Evolutionary conservation across 1,140 invertebrate genomes (phyloP), one percentile per base, ranked within the genome.

Genomic region (Hypothenemus hampei): DNA sequence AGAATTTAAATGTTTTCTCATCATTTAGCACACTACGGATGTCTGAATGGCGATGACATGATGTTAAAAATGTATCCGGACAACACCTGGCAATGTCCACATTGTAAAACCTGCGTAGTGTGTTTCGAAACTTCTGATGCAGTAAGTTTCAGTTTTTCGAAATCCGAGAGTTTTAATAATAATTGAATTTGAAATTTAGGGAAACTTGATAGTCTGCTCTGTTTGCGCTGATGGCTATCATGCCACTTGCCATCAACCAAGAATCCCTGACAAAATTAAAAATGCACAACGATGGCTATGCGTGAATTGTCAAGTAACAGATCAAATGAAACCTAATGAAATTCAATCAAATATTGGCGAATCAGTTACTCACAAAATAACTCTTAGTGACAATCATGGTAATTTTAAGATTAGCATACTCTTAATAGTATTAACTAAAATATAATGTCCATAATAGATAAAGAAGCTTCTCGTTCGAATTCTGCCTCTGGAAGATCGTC

Each of bases 201-300:
- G 82, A 50, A 72, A 77, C 29, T 72, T 91, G 58, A 78, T 86
- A 39, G 86, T 90, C 35, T 92, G 89, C 72, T 84, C 80, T 65
- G 78, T 79, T 20, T 93, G 89, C 71, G 85, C 89, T 51, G 87
- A 90, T 73, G 85, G 85, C 10, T 91, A 89, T 69, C 89, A 92
- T 70, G 77, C 83, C 50, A 73, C 76, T 21, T 92, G 89, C 65
- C 87, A 89, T 65, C 69, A 76, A 21, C 81, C 82, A n/a, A 70
- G 75, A 29, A 78, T 84, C 55, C 71, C 71, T 13, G 78, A 80
- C 53, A 69, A 75, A 57, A 60, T 72, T 8, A 77, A 75, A 66
- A 72, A 75, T 24, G 76, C 75, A 65, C 72, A 74, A 45, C 75
- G 78, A 62, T 81, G 78, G 78, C 71, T 78, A 51, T 81, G 78